Conservation (phyloP, 2,113 vertebrate genomes). For the Pimephales promelas region DNA sequence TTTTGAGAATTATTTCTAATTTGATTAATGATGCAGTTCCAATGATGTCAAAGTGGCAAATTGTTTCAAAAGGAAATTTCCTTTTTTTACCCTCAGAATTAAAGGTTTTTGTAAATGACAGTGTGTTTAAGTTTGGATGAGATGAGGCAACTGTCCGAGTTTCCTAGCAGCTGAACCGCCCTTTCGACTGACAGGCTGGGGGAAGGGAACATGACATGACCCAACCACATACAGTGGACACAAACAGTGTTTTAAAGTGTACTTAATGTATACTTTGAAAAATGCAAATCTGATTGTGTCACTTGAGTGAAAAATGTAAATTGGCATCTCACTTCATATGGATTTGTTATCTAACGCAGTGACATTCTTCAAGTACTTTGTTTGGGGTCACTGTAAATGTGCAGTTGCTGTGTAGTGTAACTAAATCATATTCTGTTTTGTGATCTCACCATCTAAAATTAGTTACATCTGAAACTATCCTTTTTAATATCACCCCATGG, state of each 20-base stretch:
- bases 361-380: not conserved
- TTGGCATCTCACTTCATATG: not conserved
- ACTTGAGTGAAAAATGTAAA: not conserved
- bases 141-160: conserved; percentile 23
- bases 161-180: conserved; percentile 27
- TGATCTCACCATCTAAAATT: conserved; percentile 42
- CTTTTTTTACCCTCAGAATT: not conserved
- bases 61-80: not conserved
- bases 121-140: not conserved
- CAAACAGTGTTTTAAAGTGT: not conserved
- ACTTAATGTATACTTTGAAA: not conserved
- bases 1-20: too few species aligned
- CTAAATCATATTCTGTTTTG: conserved; percentile 28
- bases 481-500: conserved; percentile 21
- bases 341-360: not conserved
- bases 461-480: conserved; percentile 20
- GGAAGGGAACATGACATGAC: conserved; percentile 15
- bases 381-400: not conserved
- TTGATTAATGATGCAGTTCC: not conserved
- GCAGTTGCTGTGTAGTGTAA: not conserved
- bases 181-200: not conserved
- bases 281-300: not conserved
- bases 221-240: not conserved
- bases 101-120: not conserved
- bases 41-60: not conserved